Conservation (phyloP, 2,888 invertebrate species). For the Omphaloscelis lunosa region DNA sequence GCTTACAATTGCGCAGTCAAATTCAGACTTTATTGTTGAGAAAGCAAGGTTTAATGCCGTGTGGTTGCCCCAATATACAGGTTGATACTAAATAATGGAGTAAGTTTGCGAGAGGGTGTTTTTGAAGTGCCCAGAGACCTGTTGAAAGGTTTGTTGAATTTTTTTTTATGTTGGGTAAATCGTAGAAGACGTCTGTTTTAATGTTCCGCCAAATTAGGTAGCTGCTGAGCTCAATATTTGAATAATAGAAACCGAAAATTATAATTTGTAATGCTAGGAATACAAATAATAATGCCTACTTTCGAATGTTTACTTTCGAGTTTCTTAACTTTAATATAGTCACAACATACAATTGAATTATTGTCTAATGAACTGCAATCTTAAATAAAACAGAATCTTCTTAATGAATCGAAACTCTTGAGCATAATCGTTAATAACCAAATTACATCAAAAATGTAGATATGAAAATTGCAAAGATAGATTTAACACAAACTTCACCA, state of each 20-base stretch:
- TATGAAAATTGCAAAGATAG: not conserved
- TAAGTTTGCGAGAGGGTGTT: slow-evolving; percentile 78
- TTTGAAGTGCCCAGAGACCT: slow-evolving; percentile 78
- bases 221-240: not conserved
- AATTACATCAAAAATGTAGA: not conserved
- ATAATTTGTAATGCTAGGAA: not conserved
- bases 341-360: too few relatives aligned
- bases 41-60: slow-evolving; percentile 66
- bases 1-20: slow-evolving; percentile 64
- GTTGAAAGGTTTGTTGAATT: slow-evolving; percentile 76
- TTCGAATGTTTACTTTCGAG: not conserved
- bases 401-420: not conserved
- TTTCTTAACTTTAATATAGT: not conserved
- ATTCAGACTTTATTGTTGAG: slow-evolving; percentile 70
- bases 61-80: slow-evolving; percentile 65
- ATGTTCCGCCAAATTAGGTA: slow-evolving; percentile 30
- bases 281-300: not conserved
- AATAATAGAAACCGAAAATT: not conserved
- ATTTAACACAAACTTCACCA: slow-evolving; percentile 7
- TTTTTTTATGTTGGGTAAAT: slow-evolving; percentile 70
- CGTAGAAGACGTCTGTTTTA: slow-evolving; percentile 44
- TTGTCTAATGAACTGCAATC: not conserved
- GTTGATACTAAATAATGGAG: slow-evolving; percentile 80
- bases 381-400: not conserved
- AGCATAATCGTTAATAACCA: too few relatives aligned